These are phyloP conservation scores for Papilio elwesi DNA, from an alignment of 2,888 invertebrate species.

Conservation along the genomic window DNA sequence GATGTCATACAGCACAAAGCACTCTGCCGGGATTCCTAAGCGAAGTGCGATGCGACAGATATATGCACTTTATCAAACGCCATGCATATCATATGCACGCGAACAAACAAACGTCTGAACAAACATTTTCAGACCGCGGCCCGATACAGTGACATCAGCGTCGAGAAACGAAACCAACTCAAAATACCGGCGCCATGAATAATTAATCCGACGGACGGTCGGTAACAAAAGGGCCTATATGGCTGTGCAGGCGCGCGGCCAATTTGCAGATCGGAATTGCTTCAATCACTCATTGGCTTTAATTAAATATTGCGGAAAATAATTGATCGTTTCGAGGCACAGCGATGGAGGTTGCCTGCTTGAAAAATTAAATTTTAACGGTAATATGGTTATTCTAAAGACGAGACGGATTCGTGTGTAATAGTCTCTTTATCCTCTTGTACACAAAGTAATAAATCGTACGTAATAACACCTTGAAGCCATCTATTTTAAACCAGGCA, in stretches of 20 bases:
- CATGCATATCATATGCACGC: conserved; percentile 25
- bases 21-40: conserved; percentile 11
- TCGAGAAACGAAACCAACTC: conserved; percentile 29
- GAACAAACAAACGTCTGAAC: conserved; percentile 20
- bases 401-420: neutral
- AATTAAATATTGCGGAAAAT: conserved; percentile 39
- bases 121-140: conserved; percentile 28
- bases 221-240: conserved; percentile 33
- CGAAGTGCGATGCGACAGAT: neutral
- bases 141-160: conserved; percentile 22
- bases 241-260: conserved; percentile 22
- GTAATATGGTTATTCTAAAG: conserved; percentile 7
- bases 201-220: conserved; percentile 27
- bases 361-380: conserved; percentile 33
- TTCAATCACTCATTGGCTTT: conserved; percentile 41
- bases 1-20: too few species aligned
- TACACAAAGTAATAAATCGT: too few species aligned
- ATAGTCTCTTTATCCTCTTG: neutral
- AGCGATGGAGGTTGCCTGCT: conserved; percentile 11
- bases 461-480: too few species aligned
- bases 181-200: conserved; percentile 35
- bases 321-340: conserved; percentile 37
- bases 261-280: conserved; percentile 40
- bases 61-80: conserved; percentile 12
- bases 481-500: too few species aligned